These are phyloP conservation scores for Grus americana DNA, from an alignment of 2,113 vertebrate species.

Conservation along the genomic window DNA sequence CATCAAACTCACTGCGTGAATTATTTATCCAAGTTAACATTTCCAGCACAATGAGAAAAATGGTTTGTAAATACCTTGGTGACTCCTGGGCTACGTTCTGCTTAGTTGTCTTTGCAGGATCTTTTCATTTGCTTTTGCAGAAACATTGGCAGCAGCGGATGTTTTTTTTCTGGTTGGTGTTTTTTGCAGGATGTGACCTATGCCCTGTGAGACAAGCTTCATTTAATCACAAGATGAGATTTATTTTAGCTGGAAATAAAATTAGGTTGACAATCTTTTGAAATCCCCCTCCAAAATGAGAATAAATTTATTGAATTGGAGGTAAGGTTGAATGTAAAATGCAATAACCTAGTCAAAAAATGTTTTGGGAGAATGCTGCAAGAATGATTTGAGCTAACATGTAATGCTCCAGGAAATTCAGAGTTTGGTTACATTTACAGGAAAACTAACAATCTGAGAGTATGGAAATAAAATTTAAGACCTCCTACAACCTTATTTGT, in stretches of 20 bases:
- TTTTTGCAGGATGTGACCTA: not conserved
- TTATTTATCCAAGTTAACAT: not conserved
- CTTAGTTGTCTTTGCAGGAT: not conserved
- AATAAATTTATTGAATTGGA: not conserved
- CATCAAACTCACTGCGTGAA: not conserved
- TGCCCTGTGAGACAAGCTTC: not conserved
- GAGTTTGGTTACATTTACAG: not conserved
- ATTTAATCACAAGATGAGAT: not conserved
- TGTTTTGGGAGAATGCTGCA: not conserved
- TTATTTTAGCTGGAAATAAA: not conserved
- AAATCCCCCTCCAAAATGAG: not conserved
- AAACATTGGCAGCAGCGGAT: fast-evolving
- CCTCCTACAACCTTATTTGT: not conserved
- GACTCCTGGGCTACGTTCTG: not conserved
- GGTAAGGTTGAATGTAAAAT: not conserved
- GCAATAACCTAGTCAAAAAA: not conserved
- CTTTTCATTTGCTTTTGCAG: not conserved
- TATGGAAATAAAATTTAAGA: not conserved
- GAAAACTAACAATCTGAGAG: not conserved
- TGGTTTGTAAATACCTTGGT: not conserved
- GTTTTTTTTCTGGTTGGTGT: not conserved
- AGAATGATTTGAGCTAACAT: not conserved
- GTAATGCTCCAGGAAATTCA: not conserved
- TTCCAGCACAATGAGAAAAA: not conserved
- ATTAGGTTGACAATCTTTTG: not conserved